phyloP scores from a whole-genome alignment of 1,140 invertebrate species.

The Cydia amplana region DNA sequence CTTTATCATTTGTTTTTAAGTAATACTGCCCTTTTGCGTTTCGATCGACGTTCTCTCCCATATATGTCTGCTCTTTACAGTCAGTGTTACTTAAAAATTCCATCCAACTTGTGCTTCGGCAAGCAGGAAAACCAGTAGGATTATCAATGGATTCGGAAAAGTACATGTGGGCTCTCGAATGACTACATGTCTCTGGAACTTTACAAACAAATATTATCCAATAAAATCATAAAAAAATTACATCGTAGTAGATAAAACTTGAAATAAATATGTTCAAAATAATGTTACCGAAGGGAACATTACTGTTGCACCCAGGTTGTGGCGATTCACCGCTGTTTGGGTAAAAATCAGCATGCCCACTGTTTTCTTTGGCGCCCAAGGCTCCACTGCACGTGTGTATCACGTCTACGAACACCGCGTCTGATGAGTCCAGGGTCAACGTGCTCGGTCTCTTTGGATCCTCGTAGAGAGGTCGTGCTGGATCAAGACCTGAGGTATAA shows the following conservation, averaged over 20 bases:
- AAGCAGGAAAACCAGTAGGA: slow-evolving; percentile 78
- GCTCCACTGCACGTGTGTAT: slow-evolving; percentile 79
- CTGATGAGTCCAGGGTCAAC: slow-evolving; percentile 73
- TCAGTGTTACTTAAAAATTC: slow-evolving; percentile 71
- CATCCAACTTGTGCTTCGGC: slow-evolving; percentile 79
- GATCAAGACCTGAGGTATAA: slow-evolving; percentile 75
- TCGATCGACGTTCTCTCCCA: slow-evolving; percentile 40
- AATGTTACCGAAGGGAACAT: slow-evolving; percentile 78
- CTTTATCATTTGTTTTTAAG: slow-evolving; percentile 40
- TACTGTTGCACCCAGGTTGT: slow-evolving; percentile 75
- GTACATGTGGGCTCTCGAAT: slow-evolving; percentile 83
- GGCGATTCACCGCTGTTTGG: slow-evolving; percentile 68
- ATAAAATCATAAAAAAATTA: neutral
- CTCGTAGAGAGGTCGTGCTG: slow-evolving; percentile 78
- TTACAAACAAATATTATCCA: neutral
- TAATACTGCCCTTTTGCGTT: slow-evolving; percentile 39
- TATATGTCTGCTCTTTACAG: slow-evolving; percentile 58
- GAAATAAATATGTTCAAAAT: neutral
- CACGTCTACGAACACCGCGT: slow-evolving; percentile 80
- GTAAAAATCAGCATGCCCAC: slow-evolving; percentile 80
- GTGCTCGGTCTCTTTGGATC: slow-evolving; percentile 46
- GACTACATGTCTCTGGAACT: slow-evolving; percentile 83
- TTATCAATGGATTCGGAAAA: slow-evolving; percentile 83
- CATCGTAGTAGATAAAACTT: neutral
- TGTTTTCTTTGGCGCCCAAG: slow-evolving; percentile 64